Base-by-base conservation (phyloP, 2,888 invertebrate species). In the Stenichneumon culpator region DNA sequence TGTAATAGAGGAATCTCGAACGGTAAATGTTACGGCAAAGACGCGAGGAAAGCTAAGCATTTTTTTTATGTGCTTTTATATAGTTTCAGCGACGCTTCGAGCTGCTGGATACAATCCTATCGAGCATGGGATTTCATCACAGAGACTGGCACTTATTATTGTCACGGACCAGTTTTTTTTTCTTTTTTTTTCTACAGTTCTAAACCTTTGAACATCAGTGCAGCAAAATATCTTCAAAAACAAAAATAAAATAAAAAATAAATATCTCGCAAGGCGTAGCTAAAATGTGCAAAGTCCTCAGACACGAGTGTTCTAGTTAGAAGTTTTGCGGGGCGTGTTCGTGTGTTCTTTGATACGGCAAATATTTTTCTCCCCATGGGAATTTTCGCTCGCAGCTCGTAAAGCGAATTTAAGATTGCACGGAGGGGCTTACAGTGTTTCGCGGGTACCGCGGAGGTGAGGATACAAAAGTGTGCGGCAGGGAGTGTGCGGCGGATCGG, bases 1-100 rank as follows among this genome's bases (percentile, higher is more conserved):
- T 69, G 67, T 73, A 54, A 60, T 68, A 44, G 60, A 69, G 74
- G 68, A 74, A 74, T 74, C 60, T 22, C 60, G 54, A 19, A 74
- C 4, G 68, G 19, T 54, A 65, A 60, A 19, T 25, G 28, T 47
- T 22, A 44, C 68, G 19, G 39, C 39, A 50, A n/a, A 47, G 50
- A 69, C 11, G 25, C 14, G 50, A 69, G 7, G 9, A 5, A 28
- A 22, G 28, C 14, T 9, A 5, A 74, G 57, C 19, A 36, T 32
- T 54, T 50, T 16, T 47, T 47, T 47, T 16, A 16, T 47, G 16
- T 47, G 44, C 16, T 4, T 47, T 47, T 47, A 16, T 47, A 16
- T 47, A 16, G 14, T 47, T 16, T 16, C 44, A 47, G 16, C 4
- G 16, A 47, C 44, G 16, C 44, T 16, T 4, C 44, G 44, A 47